Evolutionary conservation across 1,140 invertebrate genomes (phyloP).

Genomic region (Fopius arisanus): DNA sequence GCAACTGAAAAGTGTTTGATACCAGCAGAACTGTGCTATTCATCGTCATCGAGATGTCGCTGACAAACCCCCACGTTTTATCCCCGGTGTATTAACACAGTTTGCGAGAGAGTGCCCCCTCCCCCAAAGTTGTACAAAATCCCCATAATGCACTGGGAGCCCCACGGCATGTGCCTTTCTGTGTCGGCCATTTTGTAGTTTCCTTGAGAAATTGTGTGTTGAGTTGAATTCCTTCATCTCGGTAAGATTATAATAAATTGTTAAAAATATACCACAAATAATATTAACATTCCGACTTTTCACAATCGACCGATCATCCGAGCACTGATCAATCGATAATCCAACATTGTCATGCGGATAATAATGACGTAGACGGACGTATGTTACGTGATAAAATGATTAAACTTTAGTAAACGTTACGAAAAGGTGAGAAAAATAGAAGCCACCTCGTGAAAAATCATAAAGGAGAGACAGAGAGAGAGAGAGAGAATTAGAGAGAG

Average conservation of each 20-base stretch:
- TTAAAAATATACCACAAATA: background rate
- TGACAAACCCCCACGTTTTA: background rate
- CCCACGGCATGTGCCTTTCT: slow-evolving; percentile 73
- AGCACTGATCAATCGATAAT: background rate
- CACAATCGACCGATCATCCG: background rate
- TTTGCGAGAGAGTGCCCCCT: slow-evolving; percentile 23
- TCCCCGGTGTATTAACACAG: background rate
- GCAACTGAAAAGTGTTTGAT: background rate
- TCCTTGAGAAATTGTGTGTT: slow-evolving; percentile 70
- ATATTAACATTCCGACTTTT: background rate
- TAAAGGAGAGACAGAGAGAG: background rate
- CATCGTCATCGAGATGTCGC: background rate
- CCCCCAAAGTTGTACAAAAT: slow-evolving; percentile 26
- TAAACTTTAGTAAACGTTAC: slow-evolving; percentile 4
- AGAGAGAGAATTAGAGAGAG: background rate
- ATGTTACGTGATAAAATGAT: slow-evolving; percentile 21
- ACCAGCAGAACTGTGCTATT: background rate
- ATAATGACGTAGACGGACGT: slow-evolving; percentile 15
- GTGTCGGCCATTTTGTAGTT: slow-evolving; percentile 76
- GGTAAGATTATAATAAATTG: slow-evolving; percentile 49
- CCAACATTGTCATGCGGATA: background rate
- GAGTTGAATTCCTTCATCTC: slow-evolving; percentile 65
- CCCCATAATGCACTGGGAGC: slow-evolving; percentile 66
- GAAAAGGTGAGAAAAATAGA: background rate
- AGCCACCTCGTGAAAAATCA: background rate